Base-by-base conservation (phyloP, 2,888 invertebrate species). In the Caenorhabditis auriculariae region DNA sequence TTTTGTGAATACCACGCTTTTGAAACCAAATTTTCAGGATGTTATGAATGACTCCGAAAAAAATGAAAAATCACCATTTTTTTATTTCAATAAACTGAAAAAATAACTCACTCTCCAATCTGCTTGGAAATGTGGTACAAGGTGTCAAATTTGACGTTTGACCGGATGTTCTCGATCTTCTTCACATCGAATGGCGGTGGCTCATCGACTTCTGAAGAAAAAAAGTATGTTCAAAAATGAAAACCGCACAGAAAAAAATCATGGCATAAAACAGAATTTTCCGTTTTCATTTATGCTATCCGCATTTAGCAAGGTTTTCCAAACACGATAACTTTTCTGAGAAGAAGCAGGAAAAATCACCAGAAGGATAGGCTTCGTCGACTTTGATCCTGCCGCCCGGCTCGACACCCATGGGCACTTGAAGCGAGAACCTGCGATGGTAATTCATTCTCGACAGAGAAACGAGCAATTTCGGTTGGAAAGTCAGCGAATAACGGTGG, bases 131-230 rank as follows among this genome's bases (percentile, higher is more conserved):
- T 61, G n/a, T 71, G 65, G 62, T 78, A 78, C 41, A 63, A 65
- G 26, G 74, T 74, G 37, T 70, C 63, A 57, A 78, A 76, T 46
- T 78, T 78, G 29, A 78, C 73, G 56, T 74, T 66, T 9, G 72
- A 72, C 15, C 72, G 50, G 32, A 77, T 74, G 38, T 59, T 64
- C n/a, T 76, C 75, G 23, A 67, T 72, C 29, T 64, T 69, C 35
- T 72, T 69, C 17, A 72, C 59, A 54, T 75, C 74, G 46, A 79
- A 76, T 39, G 77, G 75, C n/a, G 74, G 74, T n/a, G 64, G 65
- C 62, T 79, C 77, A 44, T 74, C 77, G 24, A 74, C 74, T 61
- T 63, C 69, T 69, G 42, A 56, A 64, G 49, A 1, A 9, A 3
- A 15, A 21, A n/a, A 32, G 0, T 43, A 7, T 9, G 23, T n/a